These are phyloP conservation scores for Cryptomyrus ogoouensis DNA, from an alignment of 2,113 vertebrate genomes.

Conservation along the genomic window DNA sequence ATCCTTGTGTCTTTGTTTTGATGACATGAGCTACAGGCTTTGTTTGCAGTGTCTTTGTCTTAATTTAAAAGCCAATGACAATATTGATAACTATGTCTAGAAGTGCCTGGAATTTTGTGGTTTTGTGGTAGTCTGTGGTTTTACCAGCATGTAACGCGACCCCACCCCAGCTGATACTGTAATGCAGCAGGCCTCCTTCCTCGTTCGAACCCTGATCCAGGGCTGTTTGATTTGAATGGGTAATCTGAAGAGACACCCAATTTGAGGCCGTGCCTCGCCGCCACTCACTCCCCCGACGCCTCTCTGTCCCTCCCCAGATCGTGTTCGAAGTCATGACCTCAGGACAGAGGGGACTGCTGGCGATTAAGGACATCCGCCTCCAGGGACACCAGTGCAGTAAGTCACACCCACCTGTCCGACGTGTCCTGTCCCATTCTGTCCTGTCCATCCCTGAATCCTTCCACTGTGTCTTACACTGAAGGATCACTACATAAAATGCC, in stretches of 20 bases:
- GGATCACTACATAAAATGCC: background rate
- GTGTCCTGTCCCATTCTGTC: background rate
- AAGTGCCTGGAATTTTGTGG: background rate
- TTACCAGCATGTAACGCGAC: background rate
- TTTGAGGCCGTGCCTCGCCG: background rate
- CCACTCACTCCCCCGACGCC: background rate
- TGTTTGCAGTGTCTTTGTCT: background rate
- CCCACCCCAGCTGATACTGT: background rate
- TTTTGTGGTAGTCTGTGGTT: background rate
- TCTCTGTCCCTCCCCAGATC: conserved; percentile 63
- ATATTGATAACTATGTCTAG: background rate
- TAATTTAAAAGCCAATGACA: background rate
- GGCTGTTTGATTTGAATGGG: conserved; percentile 12
- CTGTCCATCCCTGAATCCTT: background rate
- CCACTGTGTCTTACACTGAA: background rate
- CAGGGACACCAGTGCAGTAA: conserved; percentile 93
- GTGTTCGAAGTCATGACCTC: conserved; percentile 83
- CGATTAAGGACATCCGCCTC: conserved; percentile 86
- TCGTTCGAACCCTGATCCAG: background rate
- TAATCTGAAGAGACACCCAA: background rate
- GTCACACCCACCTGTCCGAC: conserved; percentile 39
- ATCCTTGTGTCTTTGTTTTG: background rate
- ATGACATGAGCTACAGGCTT: background rate
- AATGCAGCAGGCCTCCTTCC: background rate
- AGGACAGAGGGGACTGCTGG: conserved; percentile 77